These are phyloP conservation scores for Amblyopsis hoosieri DNA, from an alignment of 2,797 vertebrate genomes.

Conservation along the genomic window DNA sequence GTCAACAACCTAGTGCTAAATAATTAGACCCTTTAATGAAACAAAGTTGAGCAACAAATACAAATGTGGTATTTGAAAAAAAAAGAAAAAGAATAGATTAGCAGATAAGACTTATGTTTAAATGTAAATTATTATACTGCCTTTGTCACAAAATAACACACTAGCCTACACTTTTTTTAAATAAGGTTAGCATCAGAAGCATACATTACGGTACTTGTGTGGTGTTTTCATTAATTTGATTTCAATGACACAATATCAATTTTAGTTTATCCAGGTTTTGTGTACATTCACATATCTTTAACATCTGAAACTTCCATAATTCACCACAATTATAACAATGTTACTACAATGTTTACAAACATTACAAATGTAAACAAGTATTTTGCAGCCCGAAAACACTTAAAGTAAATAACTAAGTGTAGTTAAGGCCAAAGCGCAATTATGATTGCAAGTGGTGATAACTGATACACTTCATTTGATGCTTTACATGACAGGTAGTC, in stretches of 20 bases:
- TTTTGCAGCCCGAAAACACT: constrained; percentile 41
- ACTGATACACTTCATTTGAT: constrained; percentile 23
- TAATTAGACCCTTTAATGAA: too few species aligned
- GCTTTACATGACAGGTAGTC: not conserved
- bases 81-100: not conserved
- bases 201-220: constrained; percentile 27
- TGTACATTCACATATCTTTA: constrained; percentile 34
- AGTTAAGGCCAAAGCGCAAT: constrained; percentile 53
- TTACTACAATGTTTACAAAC: constrained; percentile 53
- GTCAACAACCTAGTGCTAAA: too few species aligned
- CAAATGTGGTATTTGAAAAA: too few species aligned
- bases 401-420: constrained; percentile 47
- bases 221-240: constrained; percentile 37
- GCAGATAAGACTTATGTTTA: constrained; percentile 50
- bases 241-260: constrained; percentile 39
- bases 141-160: constrained; percentile 63
- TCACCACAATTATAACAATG: constrained; percentile 25
- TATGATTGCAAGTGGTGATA: constrained; percentile 17
- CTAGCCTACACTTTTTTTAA: not conserved
- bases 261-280: constrained; percentile 11
- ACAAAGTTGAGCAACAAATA: too few species aligned
- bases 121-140: constrained; percentile 51
- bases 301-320: constrained; percentile 19
- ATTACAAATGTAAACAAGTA: constrained; percentile 67
- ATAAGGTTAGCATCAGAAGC: constrained; percentile 38